Base-by-base conservation (phyloP, 2,888 invertebrate species). In the Diabrotica balteata region DNA sequence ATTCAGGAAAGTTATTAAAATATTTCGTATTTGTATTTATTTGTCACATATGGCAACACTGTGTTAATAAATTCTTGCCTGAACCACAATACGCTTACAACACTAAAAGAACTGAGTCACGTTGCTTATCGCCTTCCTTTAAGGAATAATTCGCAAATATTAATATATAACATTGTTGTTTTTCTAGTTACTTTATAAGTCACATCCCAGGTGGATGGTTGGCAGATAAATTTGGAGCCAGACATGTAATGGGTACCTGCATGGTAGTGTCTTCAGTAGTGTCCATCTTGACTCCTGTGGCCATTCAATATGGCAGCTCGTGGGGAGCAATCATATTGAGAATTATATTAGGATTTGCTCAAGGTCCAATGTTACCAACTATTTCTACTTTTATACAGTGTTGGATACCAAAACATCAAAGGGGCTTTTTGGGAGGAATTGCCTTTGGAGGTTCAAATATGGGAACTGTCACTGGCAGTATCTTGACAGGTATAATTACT, bases 151-250 rank as follows among this genome's bases (percentile, higher is more conserved):
- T 17, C 2, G 17, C 2, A 17, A 17, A 17, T 17, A 17, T 2
- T 4, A 32, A 1, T 32, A 32, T 4, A 32, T 32, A 32, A 47
- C 7, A 9, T 47, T 47, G 2, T 47, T 4, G 4, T 5, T 47
- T 47, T 57, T 57, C n/a, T n/a, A 57, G 95, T 2, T 95, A 95
- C 83, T 90, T 94, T 1, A 68, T 93, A 0, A 93, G 93, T 0
- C 94, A 95, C 78, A 81, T 94, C 47, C 94, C 94, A 0, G 94
- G 93, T 55, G 94, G 93, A 64, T 85, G 91, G 67, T 79, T 95
- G 45, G 91, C 94, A 0, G 93, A 93, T 76, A 88, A 88, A 70
- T 92, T 92, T 72, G 95, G 95, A 42, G 95, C 93, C 10, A 95
- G 95, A 80, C 91, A 93, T 84, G 89, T 93, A 0, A 86, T 94